Base-by-base conservation (phyloP, 2,797 vertebrate species). In the Fratercula arctica region DNA sequence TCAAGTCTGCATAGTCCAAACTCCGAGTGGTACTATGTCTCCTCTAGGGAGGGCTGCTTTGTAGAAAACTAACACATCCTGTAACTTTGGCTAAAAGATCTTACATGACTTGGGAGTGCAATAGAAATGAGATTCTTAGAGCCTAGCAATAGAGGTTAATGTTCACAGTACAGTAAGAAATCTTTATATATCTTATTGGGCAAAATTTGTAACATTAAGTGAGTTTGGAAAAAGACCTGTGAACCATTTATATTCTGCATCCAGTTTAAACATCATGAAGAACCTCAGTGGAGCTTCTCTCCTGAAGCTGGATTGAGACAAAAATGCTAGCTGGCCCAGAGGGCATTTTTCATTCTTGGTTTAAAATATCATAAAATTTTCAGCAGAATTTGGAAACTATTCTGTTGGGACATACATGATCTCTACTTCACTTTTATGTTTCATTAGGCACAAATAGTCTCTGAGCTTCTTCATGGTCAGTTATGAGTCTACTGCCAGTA, bases 101-200 rank as follows among this genome's bases (percentile, higher is more conserved):
- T 19, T 25, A 2, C 0, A 0, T 60, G 20, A 25, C 12, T 33
- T 76, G 18, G 24, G 59, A 46, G 10, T 21, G 85, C 31, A 68
- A 7, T 12, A 75, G 26, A 33, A 35, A 25, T 35, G 10, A 61
- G 16, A 23, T 56, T 18, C 20, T 56, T 60, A 20, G 21, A 54
- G 21, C 53, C 48, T 63, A 33, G 28, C 6, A 74, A 48, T 28
- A 68, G 60, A 33, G 3, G 18, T 33, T 74, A 13, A 37, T 23
- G 31, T 35, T 56, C 19, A 25, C 21, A n/a, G 24, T 51, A 46
- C 6, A 20, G 31, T n/a, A 61, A 41, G n/a, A 90, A n/a, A 51
- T 28, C 23, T 50, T 50, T n/a, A 41, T 59, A 7, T 26, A 15
- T 61, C 11, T 63, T 78, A 35, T 3, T 56, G 48, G 23, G 53